Conservation (phyloP, 2,888 invertebrate genomes). For the Parochlus steinenii region DNA sequence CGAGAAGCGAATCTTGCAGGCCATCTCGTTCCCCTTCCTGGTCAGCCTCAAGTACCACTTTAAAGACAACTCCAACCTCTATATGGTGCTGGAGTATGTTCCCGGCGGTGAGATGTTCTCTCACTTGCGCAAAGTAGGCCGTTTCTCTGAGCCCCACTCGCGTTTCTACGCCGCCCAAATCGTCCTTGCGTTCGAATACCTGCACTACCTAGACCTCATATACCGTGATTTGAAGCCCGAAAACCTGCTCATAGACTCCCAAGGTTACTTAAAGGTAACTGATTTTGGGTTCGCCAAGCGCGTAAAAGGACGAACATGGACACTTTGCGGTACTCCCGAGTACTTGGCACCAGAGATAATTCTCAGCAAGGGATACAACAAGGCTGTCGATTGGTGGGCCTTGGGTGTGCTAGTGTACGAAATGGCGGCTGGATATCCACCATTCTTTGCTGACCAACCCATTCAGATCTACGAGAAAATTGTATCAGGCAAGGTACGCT, state of each 20-base stretch:
- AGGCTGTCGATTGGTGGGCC: slow-evolving; percentile 99
- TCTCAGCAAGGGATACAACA: slow-evolving; percentile 87
- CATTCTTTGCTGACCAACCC: slow-evolving; percentile 99
- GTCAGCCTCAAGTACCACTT: slow-evolving; percentile 97
- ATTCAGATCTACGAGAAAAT: slow-evolving; percentile 99
- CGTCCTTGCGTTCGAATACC: slow-evolving; percentile 97
- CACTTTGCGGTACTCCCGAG: slow-evolving; percentile 97
- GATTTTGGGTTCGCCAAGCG: slow-evolving; percentile 99
- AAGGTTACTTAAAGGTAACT: slow-evolving; percentile 96
- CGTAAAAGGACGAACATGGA: slow-evolving; percentile 99
- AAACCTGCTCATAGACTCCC: slow-evolving; percentile 90
- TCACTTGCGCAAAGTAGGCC: slow-evolving; percentile 92
- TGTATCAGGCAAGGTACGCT: slow-evolving; percentile 96
- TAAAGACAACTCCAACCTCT: slow-evolving; percentile 99
- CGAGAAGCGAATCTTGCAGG: slow-evolving; percentile 97
- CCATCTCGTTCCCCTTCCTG: slow-evolving; percentile 97
- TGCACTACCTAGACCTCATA: slow-evolving; percentile 97
- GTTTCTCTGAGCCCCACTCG: slow-evolving; percentile 96
- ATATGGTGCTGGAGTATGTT: slow-evolving; percentile 99
- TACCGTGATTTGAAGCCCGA: slow-evolving; percentile 98
- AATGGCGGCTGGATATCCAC: slow-evolving; percentile 99
- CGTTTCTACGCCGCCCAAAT: slow-evolving; percentile 99
- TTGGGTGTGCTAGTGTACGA: slow-evolving; percentile 94
- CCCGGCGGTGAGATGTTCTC: slow-evolving; percentile 99
- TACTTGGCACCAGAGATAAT: slow-evolving; percentile 82